Base-by-base conservation (phyloP, 2,888 invertebrate genomes). In the Lysandra coridon region DNA sequence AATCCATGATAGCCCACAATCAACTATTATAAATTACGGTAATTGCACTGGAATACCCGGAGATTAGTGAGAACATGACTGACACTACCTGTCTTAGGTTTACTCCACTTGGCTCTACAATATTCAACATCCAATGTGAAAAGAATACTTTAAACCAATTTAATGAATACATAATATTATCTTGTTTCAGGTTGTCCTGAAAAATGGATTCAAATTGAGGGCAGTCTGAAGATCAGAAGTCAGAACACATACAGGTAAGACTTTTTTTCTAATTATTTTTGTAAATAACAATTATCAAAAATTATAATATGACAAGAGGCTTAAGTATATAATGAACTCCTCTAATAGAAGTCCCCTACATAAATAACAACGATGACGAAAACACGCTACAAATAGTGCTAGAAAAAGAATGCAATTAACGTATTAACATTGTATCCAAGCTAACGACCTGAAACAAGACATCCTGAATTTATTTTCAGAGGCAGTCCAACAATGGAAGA, bases 401-500 rank as follows among this genome's bases (percentile, higher is more conserved):
- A 69, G 69, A 69, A 69, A 69, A 69, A 69, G 69, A 64, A 69
- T 69, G 69, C 69, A 69, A 69, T 69, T 69, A 69, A 33, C 33
- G 69, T 37, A 69, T 69, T 69, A 69, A 69, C 69, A 69, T 69
- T 73, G 33, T 62, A 44, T 17, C 74, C 60, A 17, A 75, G 79
- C 75, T 64, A 79, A 75, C 49, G 81, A 80, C 78, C 80, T 80
- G 69, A 79, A 73, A 78, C 79, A 78, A 78, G 80, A 77, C 82
- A 83, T 84, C 81, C 83, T 80, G 84, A 85, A 84, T 84, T 84
- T 85, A 86, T 87, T 86, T 85, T 83, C 84, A 83, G 83, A 4
- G 83, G 83, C 83, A 85, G 83, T 89, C 90, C 91, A 92, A 93
- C 92, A 94, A 93, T 92, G 89, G 91, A 89, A 90, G 91, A 91